Evolutionary conservation across 2,113 vertebrate genomes (phyloP).

Genomic region (Saimiri boliviensis): DNA sequence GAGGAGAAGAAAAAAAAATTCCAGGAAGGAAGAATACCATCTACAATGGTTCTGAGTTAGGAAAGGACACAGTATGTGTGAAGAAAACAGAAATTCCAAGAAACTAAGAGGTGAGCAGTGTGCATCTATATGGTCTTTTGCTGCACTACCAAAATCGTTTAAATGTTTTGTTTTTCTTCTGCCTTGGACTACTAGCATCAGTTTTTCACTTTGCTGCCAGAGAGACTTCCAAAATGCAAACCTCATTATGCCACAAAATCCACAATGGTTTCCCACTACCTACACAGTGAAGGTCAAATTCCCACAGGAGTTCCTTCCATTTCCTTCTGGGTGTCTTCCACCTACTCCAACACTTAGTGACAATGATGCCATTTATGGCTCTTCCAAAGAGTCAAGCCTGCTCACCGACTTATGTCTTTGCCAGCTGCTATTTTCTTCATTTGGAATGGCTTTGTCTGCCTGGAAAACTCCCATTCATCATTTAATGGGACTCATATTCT

Average conservation of each 20-base stretch:
- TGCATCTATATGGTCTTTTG: background rate
- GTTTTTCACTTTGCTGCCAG: background rate
- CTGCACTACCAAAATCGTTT: background rate
- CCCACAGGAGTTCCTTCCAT: background rate
- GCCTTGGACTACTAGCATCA: background rate
- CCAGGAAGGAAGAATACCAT: background rate
- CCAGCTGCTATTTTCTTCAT: background rate
- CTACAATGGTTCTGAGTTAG: background rate
- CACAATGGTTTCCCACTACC: background rate
- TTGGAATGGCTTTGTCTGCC: background rate
- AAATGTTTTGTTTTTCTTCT: background rate
- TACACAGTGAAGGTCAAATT: constrained; percentile 20
- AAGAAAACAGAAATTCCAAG: background rate
- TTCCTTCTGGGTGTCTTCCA: background rate
- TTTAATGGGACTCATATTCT: background rate
- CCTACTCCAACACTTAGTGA: background rate
- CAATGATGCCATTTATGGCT: background rate
- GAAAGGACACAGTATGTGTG: background rate
- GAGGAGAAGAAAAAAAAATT: background rate
- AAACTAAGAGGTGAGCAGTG: background rate
- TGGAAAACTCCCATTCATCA: background rate
- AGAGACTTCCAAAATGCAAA: constrained; percentile 40
- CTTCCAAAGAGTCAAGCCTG: background rate
- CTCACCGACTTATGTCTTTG: background rate
- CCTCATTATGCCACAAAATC: background rate